Base-by-base conservation (phyloP, 2,888 invertebrate genomes). In the Scotopteryx bipunctaria region DNA sequence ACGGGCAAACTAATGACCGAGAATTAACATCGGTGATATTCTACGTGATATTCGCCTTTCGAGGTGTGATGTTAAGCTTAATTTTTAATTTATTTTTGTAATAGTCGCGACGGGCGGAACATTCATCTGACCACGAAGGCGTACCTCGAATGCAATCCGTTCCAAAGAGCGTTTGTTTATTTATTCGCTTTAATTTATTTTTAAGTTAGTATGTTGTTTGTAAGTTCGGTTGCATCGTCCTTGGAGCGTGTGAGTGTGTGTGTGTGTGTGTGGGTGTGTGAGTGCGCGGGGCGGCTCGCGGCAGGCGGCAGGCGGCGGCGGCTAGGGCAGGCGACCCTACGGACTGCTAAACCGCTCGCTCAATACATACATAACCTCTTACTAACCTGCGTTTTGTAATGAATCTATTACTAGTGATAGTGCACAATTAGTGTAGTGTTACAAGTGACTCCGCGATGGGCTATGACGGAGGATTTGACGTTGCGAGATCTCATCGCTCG, bases 151-250 rank as follows among this genome's bases (percentile, higher is more conserved):
- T 73, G 76, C 71, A 77, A 80, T 76, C 81, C 77, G 83, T 83
- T 84, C 88, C 87, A 87, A 87, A 87, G 86, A 84, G 82, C 83
- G 79, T 67, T 72, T n/a, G n/a, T 63, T 76, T 77, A 84, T 85
- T 86, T 86, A 83, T 84, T 85, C 73, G 81, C 80, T 77, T 82
- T 81, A 76, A 79, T 78, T 84, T 83, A 81, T 81, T 71, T 71
- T 70, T 73, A 68, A 61, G 64, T 76, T 70, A 55, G 64, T 75
- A 64, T 66, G 54, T 64, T 61, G 66, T 66, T 69, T 27, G 64
- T 63, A 41, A 69, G 63, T 55, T 52, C 57, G 69, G 64, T 69
- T 60, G 57, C 57, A 50, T 64, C 59, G 69, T 67, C 66, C 67
- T 63, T 67, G 66, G 55, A 58, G 65, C 61, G 71, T 64, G 62